A percentile compares a stretch with the other conserved stretches of the same genome.
Conservation (phyloP, 2,113 vertebrate genomes). For the Ictalurus furcatus region DNA sequence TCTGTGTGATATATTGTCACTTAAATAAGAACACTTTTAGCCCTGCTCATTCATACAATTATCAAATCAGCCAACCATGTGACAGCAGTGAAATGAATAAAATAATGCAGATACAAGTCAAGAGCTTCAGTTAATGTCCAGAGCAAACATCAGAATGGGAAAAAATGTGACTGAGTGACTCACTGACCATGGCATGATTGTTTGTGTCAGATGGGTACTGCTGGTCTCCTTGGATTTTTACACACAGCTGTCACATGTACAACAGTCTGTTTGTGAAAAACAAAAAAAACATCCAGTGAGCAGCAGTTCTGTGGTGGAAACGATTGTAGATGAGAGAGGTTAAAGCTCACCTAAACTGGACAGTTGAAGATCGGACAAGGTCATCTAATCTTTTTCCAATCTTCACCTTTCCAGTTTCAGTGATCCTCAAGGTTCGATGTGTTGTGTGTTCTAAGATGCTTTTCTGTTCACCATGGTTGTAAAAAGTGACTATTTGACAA, state of each 20-base stretch:
- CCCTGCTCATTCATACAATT: neutral
- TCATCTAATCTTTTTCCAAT: too few relatives aligned
- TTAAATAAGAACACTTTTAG: neutral
- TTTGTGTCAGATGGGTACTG: neutral
- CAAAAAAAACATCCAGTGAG: neutral
- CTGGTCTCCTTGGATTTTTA: neutral
- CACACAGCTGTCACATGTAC: neutral
- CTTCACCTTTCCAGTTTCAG: too few relatives aligned
- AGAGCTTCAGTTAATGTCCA: neutral
- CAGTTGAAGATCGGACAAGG: neutral
- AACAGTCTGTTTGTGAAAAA: neutral
- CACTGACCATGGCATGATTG: neutral
- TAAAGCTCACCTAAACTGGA: neutral
- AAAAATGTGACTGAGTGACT: neutral
- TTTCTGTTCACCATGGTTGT: too few relatives aligned
- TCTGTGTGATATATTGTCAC: neutral
- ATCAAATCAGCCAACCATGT: neutral
- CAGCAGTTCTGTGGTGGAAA: neutral
- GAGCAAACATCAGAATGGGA: neutral
- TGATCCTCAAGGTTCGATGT: too few relatives aligned
- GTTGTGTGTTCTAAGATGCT: too few relatives aligned
- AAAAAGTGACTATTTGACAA: too few relatives aligned
- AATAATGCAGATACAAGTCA: neutral
- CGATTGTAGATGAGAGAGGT: neutral
- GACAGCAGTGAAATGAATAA: neutral